Evolutionary conservation across 1,140 invertebrate species (phyloP), one percentile per base, ranked within the genome.

Genomic region (Danaus plexippus): DNA sequence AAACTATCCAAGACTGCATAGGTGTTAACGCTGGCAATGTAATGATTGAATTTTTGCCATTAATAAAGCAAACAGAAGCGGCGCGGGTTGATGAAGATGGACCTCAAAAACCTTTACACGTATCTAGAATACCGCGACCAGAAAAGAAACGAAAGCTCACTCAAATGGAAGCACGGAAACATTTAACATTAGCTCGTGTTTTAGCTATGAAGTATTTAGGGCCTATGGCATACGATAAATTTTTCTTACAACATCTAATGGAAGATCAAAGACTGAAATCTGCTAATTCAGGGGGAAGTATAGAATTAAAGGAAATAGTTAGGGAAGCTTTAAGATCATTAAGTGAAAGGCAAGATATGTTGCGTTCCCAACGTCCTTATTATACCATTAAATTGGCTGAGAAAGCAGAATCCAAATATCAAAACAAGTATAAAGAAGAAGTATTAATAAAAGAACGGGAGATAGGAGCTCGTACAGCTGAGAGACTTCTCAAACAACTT

Each of bases 321-420:
- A 80, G 82, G 61, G 80, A 87, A 55, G 83, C 87, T 32, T 80
- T 85, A 47, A 75, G 85, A 59, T 87, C 83, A 13, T 73, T 89
- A 15, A 75, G 65, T 45, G 82, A 88, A 59, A 78, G 87, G 61
- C 83, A 89, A 68, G 87, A 89, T 44, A 78, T 89, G 73, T 67
- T 90, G 40, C 80, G 88, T 9, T 67, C 88, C 5, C 80, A 89
- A 58, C 71, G 85, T 63, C 89, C 89, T 4, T 90, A 89, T 66
- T 90, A 89, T 54, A 87, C 84, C 10, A 86, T 89, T 6, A 89
- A 88, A 76, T 77, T 88, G 57, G 78, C 88, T 18, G 88, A 90
- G 66, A 88, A 85, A 40, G 80, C 76, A 9, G 74, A 85, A 48
- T 88, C 87, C 1, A 83, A 81, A 53, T 64, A 87, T 57, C 77